Conservation (phyloP, 2,888 invertebrate genomes). For the Antheraea yamamai region DNA sequence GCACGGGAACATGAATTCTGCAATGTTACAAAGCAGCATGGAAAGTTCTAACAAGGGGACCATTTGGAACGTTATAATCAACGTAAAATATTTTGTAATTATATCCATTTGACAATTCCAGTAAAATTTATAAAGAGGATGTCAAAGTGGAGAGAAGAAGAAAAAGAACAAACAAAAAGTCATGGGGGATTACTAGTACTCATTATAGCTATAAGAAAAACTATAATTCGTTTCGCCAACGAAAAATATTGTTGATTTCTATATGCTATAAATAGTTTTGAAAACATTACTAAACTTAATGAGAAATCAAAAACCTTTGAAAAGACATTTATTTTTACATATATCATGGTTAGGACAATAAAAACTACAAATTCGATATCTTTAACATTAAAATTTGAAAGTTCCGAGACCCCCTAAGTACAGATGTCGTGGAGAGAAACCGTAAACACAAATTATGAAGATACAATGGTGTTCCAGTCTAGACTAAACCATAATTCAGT, state of each 20-base stretch:
- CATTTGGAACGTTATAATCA: too few relatives aligned
- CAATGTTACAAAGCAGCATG: too few relatives aligned
- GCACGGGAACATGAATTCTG: too few relatives aligned
- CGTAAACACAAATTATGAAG: not conserved
- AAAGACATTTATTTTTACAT: too few relatives aligned
- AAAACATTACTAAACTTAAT: not conserved
- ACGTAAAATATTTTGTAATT: too few relatives aligned
- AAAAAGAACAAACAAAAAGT: too few relatives aligned
- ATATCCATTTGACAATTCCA: too few relatives aligned
- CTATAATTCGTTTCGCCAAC: not conserved
- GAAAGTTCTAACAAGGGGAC: too few relatives aligned
- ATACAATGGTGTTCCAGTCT: not conserved
- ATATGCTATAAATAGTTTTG: not conserved
- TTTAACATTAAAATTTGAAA: not conserved
- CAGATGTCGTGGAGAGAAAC: not conserved
- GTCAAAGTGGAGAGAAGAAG: too few relatives aligned
- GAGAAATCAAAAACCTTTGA: too few relatives aligned
- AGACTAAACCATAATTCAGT: slow-evolving; percentile 2
- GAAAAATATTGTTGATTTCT: not conserved
- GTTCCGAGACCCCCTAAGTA: not conserved
- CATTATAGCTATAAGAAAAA: not conserved
- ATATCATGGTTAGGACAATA: not conserved
- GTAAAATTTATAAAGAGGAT: too few relatives aligned
- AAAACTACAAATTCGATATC: not conserved
- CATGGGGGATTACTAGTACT: too few relatives aligned